Conservation (phyloP, 2,888 invertebrate genomes). For the Orthosia incerta region DNA sequence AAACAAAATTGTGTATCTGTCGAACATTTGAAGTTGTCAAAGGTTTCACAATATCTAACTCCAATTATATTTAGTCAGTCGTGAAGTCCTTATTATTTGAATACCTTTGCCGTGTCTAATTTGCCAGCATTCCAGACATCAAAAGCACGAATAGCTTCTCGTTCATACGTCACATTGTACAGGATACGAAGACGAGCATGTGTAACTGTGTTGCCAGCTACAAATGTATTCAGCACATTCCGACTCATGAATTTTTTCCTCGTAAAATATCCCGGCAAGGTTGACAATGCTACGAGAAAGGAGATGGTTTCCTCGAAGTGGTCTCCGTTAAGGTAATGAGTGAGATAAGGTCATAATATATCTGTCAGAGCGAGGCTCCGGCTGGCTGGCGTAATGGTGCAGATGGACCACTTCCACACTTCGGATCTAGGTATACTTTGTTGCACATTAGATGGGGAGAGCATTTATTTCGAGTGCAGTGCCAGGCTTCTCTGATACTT, state of each 20-base stretch:
- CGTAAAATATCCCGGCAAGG: constrained; percentile 76
- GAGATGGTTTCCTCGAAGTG: constrained; percentile 74
- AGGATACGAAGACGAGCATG: constrained; percentile 59
- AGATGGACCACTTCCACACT: constrained; percentile 66
- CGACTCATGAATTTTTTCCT: constrained; percentile 78
- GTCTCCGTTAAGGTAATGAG: constrained; percentile 74
- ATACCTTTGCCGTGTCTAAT: constrained; percentile 19
- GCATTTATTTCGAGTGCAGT: constrained; percentile 31
- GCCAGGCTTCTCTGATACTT: constrained; percentile 3
- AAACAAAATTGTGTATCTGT: constrained; percentile 12
- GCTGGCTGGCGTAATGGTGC: constrained; percentile 63
- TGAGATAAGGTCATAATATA: constrained; percentile 75
- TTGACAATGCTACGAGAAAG: constrained; percentile 79
- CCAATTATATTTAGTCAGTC: constrained; percentile 17
- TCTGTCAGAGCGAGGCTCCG: constrained; percentile 71
- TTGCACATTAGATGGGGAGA: constrained; percentile 16
- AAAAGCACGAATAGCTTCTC: constrained; percentile 31
- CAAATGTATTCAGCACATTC: constrained; percentile 74
- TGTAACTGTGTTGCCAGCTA: constrained; percentile 64
- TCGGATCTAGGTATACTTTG: constrained; percentile 44
- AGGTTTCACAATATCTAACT: constrained; percentile 1
- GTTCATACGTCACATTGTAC: constrained; percentile 34
- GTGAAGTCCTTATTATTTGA: constrained; percentile 8
- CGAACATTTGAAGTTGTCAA: constrained; percentile 17
- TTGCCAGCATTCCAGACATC: constrained; percentile 18